Evolutionary conservation across 2,113 vertebrate species (phyloP), one percentile per base, ranked within the genome.

Genomic region (Mola mola): DNA sequence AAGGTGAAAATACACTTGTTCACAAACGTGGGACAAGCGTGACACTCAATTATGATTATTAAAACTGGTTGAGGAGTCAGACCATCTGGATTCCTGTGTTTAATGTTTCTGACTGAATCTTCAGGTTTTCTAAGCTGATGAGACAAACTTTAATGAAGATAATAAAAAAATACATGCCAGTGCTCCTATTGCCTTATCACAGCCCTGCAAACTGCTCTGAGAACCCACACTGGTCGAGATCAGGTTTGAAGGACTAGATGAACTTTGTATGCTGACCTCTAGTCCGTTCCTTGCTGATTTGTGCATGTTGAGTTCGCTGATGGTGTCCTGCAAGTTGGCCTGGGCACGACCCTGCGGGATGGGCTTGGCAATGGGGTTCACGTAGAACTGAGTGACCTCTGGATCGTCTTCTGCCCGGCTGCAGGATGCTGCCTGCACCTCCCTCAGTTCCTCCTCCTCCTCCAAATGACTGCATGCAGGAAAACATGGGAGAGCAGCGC

Each of bases 281-380:
- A 95, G 85, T 0, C 94, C 94, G 1, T 93, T 95, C 9, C 93
- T 73, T 5, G 66, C 25, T 1, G 26, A 2, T n/a, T 81, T 90
- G 20, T 94, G 90, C 89, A 94, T 87, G 34, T 97, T 96, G 37
- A 99, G 91, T 2, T 94, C 97, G 10, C 84, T 67, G 13, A 98
- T 93, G 48, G 96, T 98, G 73, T 97, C 95, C 3, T 98, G 96
- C 66, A 94, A 82, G 55, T 60, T 92, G 25, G 82, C 75, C 13
- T 91, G 94, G 5, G 72, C 66, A 3, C 91, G 93, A 37, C 69
- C 87, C 61, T 95, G 95, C 0, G 95, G 93, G 57, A 96, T 86
- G 2, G 94, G 95, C 88, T 95, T 98, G 43, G 95, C 91, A 8
- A 96, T 93, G 42, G 94, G 94, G 17, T 95, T 96, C 1, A 94